Conservation (phyloP, 2,888 invertebrate genomes). For the Watsonalla binaria region DNA sequence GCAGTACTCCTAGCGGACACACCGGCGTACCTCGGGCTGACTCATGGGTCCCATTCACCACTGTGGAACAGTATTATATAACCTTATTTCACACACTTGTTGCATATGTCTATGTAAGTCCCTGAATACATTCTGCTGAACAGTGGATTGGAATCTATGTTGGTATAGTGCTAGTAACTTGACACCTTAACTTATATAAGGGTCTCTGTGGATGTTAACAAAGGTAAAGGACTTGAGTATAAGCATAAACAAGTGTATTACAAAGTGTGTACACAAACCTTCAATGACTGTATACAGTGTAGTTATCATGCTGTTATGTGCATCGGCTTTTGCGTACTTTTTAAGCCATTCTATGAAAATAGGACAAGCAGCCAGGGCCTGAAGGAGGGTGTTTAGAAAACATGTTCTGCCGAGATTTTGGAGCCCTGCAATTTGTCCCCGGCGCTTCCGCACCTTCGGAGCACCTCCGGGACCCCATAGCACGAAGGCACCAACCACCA, state of each 20-base stretch:
- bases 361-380: slow-evolving; percentile 93
- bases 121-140: too few species aligned
- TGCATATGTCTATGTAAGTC: too few species aligned
- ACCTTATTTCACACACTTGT: background rate
- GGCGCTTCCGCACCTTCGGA: slow-evolving; percentile 78
- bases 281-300: slow-evolving; percentile 87
- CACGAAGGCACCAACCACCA: slow-evolving; percentile 90
- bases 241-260: background rate
- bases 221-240: background rate
- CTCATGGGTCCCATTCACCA: slow-evolving; percentile 85
- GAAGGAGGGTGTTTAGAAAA: slow-evolving; percentile 94
- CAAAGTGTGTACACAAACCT: slow-evolving; percentile 62
- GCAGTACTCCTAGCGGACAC: slow-evolving; percentile 81
- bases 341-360: slow-evolving; percentile 91
- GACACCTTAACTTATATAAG: too few species aligned
- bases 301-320: slow-evolving; percentile 85
- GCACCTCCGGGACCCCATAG: slow-evolving; percentile 88
- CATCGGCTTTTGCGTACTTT: slow-evolving; percentile 78
- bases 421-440: slow-evolving; percentile 89
- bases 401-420: slow-evolving; percentile 96
- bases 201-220: too few species aligned
- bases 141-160: too few species aligned
- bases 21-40: slow-evolving; percentile 80
- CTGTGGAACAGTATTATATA: slow-evolving; percentile 50
- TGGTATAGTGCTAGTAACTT: too few species aligned